Evolutionary conservation across 2,113 vertebrate genomes (phyloP), one percentile per base, ranked within the genome.

Genomic region (Callipepla squamata): DNA sequence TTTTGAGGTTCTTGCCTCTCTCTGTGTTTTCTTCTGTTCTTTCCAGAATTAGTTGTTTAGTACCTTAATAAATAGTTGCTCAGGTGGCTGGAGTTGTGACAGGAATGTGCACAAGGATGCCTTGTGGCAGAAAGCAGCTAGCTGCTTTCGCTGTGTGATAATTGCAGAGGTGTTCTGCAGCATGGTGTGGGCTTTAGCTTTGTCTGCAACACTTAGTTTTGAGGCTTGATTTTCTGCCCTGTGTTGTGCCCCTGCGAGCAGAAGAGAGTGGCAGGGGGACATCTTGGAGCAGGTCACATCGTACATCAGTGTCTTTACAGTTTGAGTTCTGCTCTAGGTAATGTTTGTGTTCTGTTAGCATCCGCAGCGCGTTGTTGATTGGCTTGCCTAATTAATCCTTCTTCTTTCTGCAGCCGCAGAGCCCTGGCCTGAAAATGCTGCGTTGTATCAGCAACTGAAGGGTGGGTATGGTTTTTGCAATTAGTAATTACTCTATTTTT

Each of bases 371-470:
- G 1, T 80, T 85, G 94, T 76, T 96, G 42, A 80, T 89, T 55
- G 87, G 3, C 67, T 50, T 94, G 32, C 79, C 78, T 96, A 94
- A 97, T 96, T 96, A 94, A 93, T 93, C 96, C 66, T 8, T 77
- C 38, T 79, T 96, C 40, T 96, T 96, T 95, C 82, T 72, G 58
- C 94, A 98, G 98, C 98, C 70, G 95, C 98, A 93, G 98, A 98
- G 92, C 98, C 98, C 80, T 98, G 98, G 98, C 98, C 98, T 95
- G 98, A 98, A 97, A 98, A 98, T 94, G 98, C 98, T 78, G 96
- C 96, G 0, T 93, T 98, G 22, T 98, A 98, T 97, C 98, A 98
- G 90, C 98, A 98, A 67, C 86, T 98, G 94, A 98, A 98, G 96
- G 98, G 98, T 98, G 96, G 83, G 97, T 97, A 90, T 55, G 45